These are phyloP conservation scores for Apoda limacodes DNA, from an alignment of 2,888 invertebrate genomes.

Conservation along the genomic window DNA sequence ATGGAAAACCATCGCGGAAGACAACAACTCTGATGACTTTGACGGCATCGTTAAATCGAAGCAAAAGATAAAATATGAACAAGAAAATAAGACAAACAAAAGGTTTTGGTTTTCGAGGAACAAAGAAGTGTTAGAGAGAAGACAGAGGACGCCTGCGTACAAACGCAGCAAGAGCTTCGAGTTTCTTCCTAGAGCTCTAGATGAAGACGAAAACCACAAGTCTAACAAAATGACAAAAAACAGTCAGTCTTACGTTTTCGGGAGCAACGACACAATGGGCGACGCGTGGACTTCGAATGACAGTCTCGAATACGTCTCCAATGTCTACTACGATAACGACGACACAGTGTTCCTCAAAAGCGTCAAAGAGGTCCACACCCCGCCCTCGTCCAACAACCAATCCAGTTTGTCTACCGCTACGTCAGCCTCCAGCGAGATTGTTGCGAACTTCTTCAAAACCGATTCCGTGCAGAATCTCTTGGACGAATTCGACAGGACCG, in stretches of 20 bases:
- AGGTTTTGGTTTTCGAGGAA: slow-evolving; percentile 56
- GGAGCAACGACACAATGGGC: slow-evolving; percentile 43
- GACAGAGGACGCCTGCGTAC: slow-evolving; percentile 34
- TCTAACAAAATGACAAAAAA: slow-evolving; percentile 27
- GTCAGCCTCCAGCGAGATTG: slow-evolving; percentile 43
- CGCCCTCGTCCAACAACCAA: slow-evolving; percentile 37
- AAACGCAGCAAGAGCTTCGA: slow-evolving; percentile 60
- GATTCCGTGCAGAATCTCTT: slow-evolving; percentile 49
- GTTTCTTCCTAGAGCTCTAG: slow-evolving; percentile 47
- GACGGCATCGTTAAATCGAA: slow-evolving; percentile 17
- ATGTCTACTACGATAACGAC: slow-evolving; percentile 47
- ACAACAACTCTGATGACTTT: slow-evolving; percentile 19
- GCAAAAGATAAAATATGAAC: slow-evolving; percentile 27
- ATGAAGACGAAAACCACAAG: slow-evolving; percentile 30
- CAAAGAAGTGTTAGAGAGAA: slow-evolving; percentile 38
- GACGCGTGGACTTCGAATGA: slow-evolving; percentile 50
- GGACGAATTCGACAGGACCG: slow-evolving; percentile 50
- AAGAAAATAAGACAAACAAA: slow-evolving; percentile 43
- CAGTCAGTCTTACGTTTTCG: slow-evolving; percentile 40
- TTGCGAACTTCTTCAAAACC: slow-evolving; percentile 39
- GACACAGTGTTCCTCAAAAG: slow-evolving; percentile 47
- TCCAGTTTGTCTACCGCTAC: slow-evolving; percentile 46
- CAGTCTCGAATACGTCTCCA: slow-evolving; percentile 47
- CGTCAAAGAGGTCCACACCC: slow-evolving; percentile 36
- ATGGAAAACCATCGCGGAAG: slow-evolving; percentile 39